Evolutionary conservation across 2,888 invertebrate species (phyloP).

Genomic region (Ypsolopha sequella): DNA sequence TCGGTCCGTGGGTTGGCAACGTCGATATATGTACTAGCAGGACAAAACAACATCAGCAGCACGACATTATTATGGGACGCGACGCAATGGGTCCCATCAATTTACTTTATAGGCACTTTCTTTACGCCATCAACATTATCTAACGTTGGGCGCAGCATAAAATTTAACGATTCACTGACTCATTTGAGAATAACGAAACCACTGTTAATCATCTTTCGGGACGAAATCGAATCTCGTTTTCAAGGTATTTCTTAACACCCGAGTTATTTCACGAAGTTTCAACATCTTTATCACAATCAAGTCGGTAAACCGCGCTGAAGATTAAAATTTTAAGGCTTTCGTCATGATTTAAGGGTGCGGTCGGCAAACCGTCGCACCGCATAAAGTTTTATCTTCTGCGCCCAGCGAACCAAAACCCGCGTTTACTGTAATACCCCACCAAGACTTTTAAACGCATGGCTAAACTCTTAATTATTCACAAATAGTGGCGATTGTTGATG

Average conservation of each 20-base stretch:
- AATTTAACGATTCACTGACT: conserved; percentile 54
- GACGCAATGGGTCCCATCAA: conserved; percentile 39
- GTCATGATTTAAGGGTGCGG: conserved; percentile 2
- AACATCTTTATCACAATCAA: background rate
- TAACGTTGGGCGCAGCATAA: conserved; percentile 45
- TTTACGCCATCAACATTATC: conserved; percentile 56
- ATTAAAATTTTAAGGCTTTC: conserved; percentile 9
- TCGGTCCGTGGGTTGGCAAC: too few species aligned
- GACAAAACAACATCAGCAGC: conserved; percentile 14
- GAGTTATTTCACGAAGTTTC: background rate
- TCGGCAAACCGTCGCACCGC: conserved; percentile 18
- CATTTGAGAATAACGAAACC: conserved; percentile 37
- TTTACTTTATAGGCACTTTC: conserved; percentile 60
- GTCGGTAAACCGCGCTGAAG: conserved; percentile 7
- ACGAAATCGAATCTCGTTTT: background rate
- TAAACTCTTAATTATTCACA: too few species aligned
- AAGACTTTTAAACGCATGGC: too few species aligned
- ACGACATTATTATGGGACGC: conserved; percentile 18
- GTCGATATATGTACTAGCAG: background rate
- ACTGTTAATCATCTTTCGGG: conserved; percentile 38
- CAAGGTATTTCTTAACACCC: background rate
- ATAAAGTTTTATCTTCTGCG: conserved; percentile 51
- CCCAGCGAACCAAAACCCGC: conserved; percentile 27
- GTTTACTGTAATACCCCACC: too few species aligned
- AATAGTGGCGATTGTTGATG: too few species aligned